A percentile compares a stretch with the other conserved stretches of the same genome.
Conservation (phyloP, 2,797 vertebrate species). For the Gymnothorax javanicus region DNA sequence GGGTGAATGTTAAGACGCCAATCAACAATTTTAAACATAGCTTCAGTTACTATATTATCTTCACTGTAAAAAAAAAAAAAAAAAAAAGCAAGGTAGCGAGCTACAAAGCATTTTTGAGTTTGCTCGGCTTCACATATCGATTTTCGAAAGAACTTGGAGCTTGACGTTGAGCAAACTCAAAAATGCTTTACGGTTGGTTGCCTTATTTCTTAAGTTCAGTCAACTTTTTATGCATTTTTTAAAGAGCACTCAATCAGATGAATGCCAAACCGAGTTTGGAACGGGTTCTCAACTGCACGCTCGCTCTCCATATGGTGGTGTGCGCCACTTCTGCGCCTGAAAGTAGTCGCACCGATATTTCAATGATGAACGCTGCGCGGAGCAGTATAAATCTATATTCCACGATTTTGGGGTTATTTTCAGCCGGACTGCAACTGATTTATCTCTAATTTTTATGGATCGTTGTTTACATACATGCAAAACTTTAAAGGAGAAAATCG, state of each 20-base stretch:
- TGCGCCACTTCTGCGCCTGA: conserved; percentile 81
- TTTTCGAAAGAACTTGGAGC: no score
- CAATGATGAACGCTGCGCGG: conserved; percentile 64
- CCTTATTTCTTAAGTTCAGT: no score
- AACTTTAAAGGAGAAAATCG: neutral
- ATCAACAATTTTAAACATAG: conserved; percentile 12
- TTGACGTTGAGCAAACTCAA: no score
- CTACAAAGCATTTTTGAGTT: no score
- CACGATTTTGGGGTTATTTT: neutral
- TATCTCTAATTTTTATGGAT: neutral
- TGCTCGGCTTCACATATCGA: no score
- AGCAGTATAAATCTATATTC: neutral
- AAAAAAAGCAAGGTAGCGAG: no score
- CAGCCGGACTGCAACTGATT: neutral
- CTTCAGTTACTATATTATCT: no score
- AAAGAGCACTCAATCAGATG: conserved; percentile 79
- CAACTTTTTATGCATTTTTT: conserved; percentile 80
- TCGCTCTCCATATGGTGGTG: conserved; percentile 87
- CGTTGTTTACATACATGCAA: neutral
- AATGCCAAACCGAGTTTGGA: conserved; percentile 83
- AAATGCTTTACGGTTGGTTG: no score
- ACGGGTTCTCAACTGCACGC: conserved; percentile 75
- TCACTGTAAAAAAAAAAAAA: no score
- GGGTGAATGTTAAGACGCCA: conserved; percentile 54
- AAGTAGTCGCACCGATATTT: conserved; percentile 79